Evolutionary conservation across 2,113 vertebrate species (phyloP).

Genomic region (Cyanistes caeruleus): DNA sequence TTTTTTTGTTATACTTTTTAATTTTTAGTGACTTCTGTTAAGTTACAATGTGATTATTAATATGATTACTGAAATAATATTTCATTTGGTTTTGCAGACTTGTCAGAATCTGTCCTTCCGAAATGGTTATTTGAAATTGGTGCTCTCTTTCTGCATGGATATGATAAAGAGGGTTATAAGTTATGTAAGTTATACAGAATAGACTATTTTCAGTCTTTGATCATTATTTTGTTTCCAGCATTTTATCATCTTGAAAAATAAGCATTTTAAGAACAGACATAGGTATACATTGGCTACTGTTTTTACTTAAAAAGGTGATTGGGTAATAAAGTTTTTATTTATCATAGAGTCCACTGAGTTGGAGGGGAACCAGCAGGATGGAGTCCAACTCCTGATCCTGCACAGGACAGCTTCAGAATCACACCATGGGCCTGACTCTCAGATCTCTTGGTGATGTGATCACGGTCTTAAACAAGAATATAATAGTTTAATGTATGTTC

Average conservation of each 20-base stretch:
- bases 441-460: not conserved
- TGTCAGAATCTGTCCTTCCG: conserved; percentile 89
- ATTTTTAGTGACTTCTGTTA: not conserved
- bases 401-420: not conserved
- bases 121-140: conserved; percentile 90
- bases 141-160: conserved; percentile 91
- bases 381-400: not conserved
- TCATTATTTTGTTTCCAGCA: not conserved
- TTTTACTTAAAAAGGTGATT: not conserved
- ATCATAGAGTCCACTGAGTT: not conserved
- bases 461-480: not conserved
- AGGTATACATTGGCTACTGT: not conserved
- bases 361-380: not conserved
- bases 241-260: not conserved
- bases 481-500: not conserved
- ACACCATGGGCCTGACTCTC: not conserved
- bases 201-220: not conserved
- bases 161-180: conserved; percentile 97
- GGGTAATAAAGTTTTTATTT: not conserved
- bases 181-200: conserved; percentile 82
- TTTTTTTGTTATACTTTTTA: not conserved
- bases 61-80: not conserved
- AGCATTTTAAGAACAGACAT: not conserved
- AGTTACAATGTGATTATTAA: not conserved
- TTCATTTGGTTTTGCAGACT: conserved; percentile 78